Base-by-base conservation (phyloP, 2,888 invertebrate species). In the Tupiocoris notatus region DNA sequence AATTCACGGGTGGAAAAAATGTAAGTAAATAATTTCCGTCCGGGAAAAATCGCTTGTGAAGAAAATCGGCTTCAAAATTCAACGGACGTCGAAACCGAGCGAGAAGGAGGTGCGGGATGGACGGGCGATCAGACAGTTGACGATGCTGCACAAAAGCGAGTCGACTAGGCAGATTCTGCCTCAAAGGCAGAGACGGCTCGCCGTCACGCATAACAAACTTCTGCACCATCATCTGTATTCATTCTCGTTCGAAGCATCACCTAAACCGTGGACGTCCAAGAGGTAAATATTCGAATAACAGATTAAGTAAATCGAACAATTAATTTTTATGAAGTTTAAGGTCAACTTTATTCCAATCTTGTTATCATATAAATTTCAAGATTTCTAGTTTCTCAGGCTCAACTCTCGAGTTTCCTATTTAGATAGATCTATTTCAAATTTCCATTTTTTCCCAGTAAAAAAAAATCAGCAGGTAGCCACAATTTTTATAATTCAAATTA, bases 71-170 rank as follows among this genome's bases (percentile, higher is more conserved):
- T 20, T 58, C 58, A 70, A 70, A 59, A 70, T 70, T 70, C 70
- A 59, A 70, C 70, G 70, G 61, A 20, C 70, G 59, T 58, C 61
- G 61, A 59, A 59, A 23, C 59, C 58, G 9, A 58, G 24, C 17
- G 70, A 59, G 59, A 58, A 61, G 61, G 70, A 70, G 2, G 59
- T n/a, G 59, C 23, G 20, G 16, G 59, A 70, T 70, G 70, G 18
- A 9, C 58, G 61, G 18, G n/a, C 59, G 9, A 39, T 39, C 39
- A 12, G 25, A 18, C 58, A 58, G 58, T 17, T 70, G 59, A 70
- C 58, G 70, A 70, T 70, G 70, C 61, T 70, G 70, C 70, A 70
- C 70, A 70, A 70, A 25, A 70, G 70, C 70, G 70, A 70, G 70
- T 70, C 70, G 70, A 70, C 70, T 22, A 57, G 70, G 58, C 70